Conservation (phyloP, 2,888 invertebrate genomes). For the Tipula lateralis region DNA sequence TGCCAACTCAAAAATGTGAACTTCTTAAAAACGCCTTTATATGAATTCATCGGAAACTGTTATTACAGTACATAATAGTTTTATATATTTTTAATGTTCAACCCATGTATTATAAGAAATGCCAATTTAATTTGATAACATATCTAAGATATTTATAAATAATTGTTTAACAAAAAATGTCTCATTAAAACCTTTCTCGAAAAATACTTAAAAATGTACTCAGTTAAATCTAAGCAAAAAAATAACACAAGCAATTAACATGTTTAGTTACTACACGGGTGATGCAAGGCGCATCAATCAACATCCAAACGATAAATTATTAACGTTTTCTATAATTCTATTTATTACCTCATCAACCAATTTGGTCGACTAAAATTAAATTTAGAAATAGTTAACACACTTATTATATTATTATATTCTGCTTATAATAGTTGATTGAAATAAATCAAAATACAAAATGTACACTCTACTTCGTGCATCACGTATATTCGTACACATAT, state of each 20-base stretch:
- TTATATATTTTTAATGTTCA: no score
- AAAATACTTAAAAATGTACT: no score
- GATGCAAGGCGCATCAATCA: neutral
- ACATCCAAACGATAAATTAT: neutral
- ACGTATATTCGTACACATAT: no score
- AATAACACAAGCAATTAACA: neutral
- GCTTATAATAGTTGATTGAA: neutral
- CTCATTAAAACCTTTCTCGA: no score
- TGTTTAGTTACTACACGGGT: neutral
- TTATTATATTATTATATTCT: neutral
- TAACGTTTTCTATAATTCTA: neutral
- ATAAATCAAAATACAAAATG: neutral
- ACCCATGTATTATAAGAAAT: no score
- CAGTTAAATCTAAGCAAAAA: neutral
- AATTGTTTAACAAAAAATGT: no score
- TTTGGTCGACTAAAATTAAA: neutral
- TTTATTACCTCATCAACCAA: neutral
- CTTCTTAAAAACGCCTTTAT: no score
- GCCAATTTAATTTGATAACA: no score
- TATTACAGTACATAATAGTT: no score
- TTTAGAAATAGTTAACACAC: neutral
- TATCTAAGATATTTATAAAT: no score
- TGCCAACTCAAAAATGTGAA: no score
- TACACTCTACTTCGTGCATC: neutral
- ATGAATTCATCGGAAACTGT: no score